Conservation (phyloP, 1,140 invertebrate genomes). For the Camponotus vicinus region DNA sequence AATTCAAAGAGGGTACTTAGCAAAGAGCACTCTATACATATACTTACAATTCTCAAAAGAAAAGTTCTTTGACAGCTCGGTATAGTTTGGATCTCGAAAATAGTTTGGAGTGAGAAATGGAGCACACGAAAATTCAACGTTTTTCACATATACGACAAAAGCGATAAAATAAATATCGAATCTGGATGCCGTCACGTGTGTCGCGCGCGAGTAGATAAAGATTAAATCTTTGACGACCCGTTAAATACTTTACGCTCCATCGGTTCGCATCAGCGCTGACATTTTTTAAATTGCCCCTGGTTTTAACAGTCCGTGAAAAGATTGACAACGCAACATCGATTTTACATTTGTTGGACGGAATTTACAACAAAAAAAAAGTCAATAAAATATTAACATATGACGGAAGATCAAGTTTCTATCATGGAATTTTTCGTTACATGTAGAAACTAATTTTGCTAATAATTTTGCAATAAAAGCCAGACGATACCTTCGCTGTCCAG, state of each 20-base stretch:
- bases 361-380: too few species aligned
- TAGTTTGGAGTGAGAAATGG: neutral
- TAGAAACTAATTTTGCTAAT: neutral
- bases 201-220: neutral
- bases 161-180: slow-evolving; percentile 25
- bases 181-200: neutral
- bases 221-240: neutral
- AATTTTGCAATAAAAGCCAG: neutral
- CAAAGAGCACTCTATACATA: too few species aligned
- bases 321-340: neutral
- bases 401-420: neutral
- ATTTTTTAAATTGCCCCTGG: neutral
- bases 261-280: neutral
- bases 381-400: neutral
- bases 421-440: neutral
- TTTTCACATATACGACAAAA: neutral
- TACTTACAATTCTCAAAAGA: too few species aligned
- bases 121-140: neutral
- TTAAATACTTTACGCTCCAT: neutral
- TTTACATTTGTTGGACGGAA: neutral
- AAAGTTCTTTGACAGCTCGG: neutral
- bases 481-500: neutral
- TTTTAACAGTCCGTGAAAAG: neutral
- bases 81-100: neutral
- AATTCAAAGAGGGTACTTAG: too few species aligned